Evolutionary conservation across 53 echinoderm and acorn worm species (phyloP).

Genomic region (Echinarachnius parma): DNA sequence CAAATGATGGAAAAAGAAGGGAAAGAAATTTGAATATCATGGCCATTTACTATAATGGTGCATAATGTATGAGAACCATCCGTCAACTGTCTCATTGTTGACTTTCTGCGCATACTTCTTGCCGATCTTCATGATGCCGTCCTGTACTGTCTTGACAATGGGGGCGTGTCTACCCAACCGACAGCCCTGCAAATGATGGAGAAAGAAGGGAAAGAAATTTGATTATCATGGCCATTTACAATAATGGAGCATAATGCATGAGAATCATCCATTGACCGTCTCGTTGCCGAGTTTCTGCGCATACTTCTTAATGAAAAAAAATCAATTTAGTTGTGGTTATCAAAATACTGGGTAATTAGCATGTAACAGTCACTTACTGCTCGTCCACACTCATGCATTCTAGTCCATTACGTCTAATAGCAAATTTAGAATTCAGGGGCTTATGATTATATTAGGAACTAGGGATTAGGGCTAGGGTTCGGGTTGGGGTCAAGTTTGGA

Average conservation of each 20-base stretch:
- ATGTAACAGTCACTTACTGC: no score
- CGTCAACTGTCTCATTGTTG: slow-evolving; percentile 68
- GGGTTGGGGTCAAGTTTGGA: no score
- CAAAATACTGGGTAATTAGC: no score
- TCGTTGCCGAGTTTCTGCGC: slow-evolving; percentile 77
- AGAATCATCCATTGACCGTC: slow-evolving; percentile 80
- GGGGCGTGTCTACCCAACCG: slow-evolving; percentile 87
- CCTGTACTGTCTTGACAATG: slow-evolving; percentile 73
- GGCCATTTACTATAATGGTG: no score
- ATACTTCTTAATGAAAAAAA: slow-evolving; percentile 87
- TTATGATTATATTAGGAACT: no score
- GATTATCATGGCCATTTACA: background rate
- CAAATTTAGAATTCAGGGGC: no score
- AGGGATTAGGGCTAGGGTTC: no score
- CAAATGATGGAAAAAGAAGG: background rate
- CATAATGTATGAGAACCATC: slow-evolving; percentile 77
- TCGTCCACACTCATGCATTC: no score
- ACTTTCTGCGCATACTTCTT: slow-evolving; percentile 87
- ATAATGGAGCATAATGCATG: no score
- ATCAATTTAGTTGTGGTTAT: background rate
- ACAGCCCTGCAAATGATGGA: slow-evolving; percentile 59
- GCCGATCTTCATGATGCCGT: slow-evolving; percentile 89
- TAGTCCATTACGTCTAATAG: no score
- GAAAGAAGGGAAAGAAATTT: background rate
- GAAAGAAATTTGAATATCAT: background rate